These are phyloP conservation scores for Eublepharis macularius DNA, from an alignment of 2,113 vertebrate genomes.

Conservation along the genomic window DNA sequence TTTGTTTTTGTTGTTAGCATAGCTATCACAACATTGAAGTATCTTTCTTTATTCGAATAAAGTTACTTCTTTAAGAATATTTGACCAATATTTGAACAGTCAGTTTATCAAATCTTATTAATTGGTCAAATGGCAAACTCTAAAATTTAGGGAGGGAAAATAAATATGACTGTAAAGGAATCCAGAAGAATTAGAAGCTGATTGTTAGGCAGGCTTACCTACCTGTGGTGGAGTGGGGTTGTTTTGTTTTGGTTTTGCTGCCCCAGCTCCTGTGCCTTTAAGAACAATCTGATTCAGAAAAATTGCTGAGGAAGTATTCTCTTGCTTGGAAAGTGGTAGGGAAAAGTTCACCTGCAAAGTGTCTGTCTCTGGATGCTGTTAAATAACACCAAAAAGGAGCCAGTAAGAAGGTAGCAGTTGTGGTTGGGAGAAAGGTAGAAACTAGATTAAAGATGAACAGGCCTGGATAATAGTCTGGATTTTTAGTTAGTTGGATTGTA, in stretches of 20 bases:
- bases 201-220: background rate
- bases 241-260: background rate
- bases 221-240: background rate
- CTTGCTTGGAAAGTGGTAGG: background rate
- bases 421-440: background rate
- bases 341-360: background rate
- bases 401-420: background rate
- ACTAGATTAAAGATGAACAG: background rate
- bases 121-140: too few relatives aligned
- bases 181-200: background rate
- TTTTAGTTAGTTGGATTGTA: background rate
- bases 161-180: background rate
- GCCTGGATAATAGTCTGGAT: background rate
- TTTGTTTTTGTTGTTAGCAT: too few relatives aligned
- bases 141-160: background rate
- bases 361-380: background rate
- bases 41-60: too few relatives aligned
- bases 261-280: background rate
- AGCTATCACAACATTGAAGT: too few relatives aligned
- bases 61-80: too few relatives aligned
- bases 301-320: background rate
- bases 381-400: background rate
- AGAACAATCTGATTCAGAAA: background rate
- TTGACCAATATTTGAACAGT: too few relatives aligned
- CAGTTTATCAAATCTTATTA: too few relatives aligned